Base-by-base conservation (phyloP, 2,797 vertebrate genomes). In the Lophotriccus pileatus region DNA sequence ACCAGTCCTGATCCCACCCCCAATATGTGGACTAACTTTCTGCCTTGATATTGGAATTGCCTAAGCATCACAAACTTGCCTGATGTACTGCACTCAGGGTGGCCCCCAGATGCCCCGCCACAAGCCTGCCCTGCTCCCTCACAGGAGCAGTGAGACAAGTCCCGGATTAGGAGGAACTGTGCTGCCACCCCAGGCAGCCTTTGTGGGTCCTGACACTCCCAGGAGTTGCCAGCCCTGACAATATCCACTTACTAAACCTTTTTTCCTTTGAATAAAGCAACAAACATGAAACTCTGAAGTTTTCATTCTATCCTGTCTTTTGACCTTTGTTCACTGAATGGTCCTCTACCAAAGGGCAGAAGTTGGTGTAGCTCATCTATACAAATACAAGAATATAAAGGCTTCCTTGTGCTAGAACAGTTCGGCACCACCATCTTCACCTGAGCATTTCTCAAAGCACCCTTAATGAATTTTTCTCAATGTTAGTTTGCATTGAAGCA, bases 121-220 rank as follows among this genome's bases (percentile, higher is more conserved):
- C 49, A 27, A 41, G 24, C 20, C 32, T 52, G 28, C 8, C 17
- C 46, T 10, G 10, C 24, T 59, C 44, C 24, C 30, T 53, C 77
- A 43, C 28, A 30, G 28, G 19, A 28, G 25, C 17, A 13, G 25
- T 59, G 36, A 16, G 34, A 58, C 23, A 39, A 53, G 24, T 27
- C 19, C 28, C 12, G 13, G 32, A n/a, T 52, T 17, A 25, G 15
- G 39, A 60, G 53, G 24, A 37, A 34, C 16, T 73, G 52, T 16
- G 20, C 25, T 37, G 10, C 13, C 27, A 50, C 23, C 3, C 10
- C 50, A 56, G 30, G 25, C 6, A 62, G 10, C 8, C 12, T 28
- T 19, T 9, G 23, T 8, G 8, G 17, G 34, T 67, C 68, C 68
- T 22, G 24, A n/a, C 0, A 2, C 17, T 14, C 9, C n/a, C 1